Base-by-base conservation (phyloP, 2,888 invertebrate genomes). In the Eulithis prunata region DNA sequence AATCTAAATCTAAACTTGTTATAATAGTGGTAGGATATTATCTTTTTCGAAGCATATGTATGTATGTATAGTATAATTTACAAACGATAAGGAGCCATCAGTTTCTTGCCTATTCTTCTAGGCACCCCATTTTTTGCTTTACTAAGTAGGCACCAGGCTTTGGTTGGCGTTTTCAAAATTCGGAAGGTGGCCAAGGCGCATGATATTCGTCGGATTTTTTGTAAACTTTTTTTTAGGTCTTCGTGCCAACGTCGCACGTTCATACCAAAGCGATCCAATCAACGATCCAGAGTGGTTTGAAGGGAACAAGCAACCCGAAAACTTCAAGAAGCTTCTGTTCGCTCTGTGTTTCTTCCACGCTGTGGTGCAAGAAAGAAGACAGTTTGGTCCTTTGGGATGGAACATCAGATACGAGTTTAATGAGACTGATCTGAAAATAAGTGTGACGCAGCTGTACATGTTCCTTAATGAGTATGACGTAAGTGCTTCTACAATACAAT, bases 401-500 rank as follows among this genome's bases (percentile, higher is more conserved):
- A 99, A 99, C 84, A 98, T 97, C 69, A 95, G 96, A 0, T 99
- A 99, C 81, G 98, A 98, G 83, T 99, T 99, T 87, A 98, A 98
- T 82, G 98, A 99, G 84, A 98, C 98, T 0, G 99, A 99, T 88
- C 91, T 99, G 47, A 94, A 96, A 65, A 98, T 99, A 70, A 98
- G 98, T 71, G 95, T 97, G 46, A 95, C 96, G 79, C 99, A 99
- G 83, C 90, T 99, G 12, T 96, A 96, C 84, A 97, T 98, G 94
- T 97, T 97, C 84, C 91, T 97, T 32, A 95, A 97, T 80, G 95
- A 97, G 8, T 68, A 64, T 64, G 68, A 64, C 6, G 65, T 65
- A 38, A 63, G 67, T 66, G 14, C 11, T 51, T 14, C 28, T 12
- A 12, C 4, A n/a, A 6, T 21, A 21, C 21, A 21, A 21, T 21